Evolutionary conservation across 2,113 vertebrate species (phyloP).

Genomic region (Pseudopipra pipra): DNA sequence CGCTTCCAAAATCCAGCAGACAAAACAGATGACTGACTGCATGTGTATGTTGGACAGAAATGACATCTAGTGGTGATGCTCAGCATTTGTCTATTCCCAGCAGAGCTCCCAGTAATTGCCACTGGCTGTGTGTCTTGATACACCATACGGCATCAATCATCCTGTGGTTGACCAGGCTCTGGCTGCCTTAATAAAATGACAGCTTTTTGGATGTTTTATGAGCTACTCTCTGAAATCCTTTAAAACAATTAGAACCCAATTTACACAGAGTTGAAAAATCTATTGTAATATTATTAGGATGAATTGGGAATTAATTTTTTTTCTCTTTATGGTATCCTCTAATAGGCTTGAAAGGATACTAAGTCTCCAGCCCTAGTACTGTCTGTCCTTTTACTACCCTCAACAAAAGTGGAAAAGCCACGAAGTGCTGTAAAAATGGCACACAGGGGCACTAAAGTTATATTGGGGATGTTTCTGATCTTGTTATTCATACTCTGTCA

Average conservation of each 20-base stretch:
- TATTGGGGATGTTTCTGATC: constrained; percentile 59
- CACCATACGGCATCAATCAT: background rate
- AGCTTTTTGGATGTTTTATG: background rate
- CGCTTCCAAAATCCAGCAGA: background rate
- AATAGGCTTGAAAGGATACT: background rate
- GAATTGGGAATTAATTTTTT: constrained; percentile 30
- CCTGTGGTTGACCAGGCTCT: background rate
- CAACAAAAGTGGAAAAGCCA: constrained; percentile 60
- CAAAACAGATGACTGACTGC: background rate
- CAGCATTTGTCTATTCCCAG: background rate
- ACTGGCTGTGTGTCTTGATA: background rate
- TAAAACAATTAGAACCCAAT: constrained; percentile 25
- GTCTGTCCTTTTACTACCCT: constrained; percentile 38
- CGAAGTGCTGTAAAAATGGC: constrained; percentile 45
- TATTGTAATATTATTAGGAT: constrained; percentile 29
- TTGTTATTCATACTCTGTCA: constrained; percentile 46
- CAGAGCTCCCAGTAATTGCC: background rate
- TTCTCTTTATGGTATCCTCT: background rate
- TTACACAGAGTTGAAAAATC: constrained; percentile 26
- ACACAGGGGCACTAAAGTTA: constrained; percentile 48
- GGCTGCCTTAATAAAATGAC: background rate
- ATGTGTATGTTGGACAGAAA: constrained; percentile 5
- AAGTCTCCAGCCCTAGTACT: constrained; percentile 21
- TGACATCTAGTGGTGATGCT: constrained; percentile 71
- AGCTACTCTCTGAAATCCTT: constrained; percentile 16